A percentile compares a stretch with the other conserved stretches of the same genome.
Conservation (phyloP, 2,888 invertebrate genomes). For the Dusona sp. region DNA sequence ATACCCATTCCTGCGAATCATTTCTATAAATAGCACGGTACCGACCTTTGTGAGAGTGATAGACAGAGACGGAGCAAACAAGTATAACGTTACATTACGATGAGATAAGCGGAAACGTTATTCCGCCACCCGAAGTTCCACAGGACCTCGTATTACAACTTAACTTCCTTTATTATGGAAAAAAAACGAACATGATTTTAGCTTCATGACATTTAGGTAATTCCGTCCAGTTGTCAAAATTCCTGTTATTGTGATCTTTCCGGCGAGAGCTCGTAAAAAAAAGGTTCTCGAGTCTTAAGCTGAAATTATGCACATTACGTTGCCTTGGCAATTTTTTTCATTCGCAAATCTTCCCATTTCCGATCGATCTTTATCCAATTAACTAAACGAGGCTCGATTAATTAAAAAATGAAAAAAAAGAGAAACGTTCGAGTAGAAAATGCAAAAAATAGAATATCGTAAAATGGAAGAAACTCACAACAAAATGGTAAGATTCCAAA, state of each 20-base stretch:
- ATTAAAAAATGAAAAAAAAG: not conserved
- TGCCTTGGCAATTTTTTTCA: not conserved
- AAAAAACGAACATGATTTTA: not conserved
- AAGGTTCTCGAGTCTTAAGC: no score
- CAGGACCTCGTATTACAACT: not conserved
- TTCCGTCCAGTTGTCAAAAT: not conserved
- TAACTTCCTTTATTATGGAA: not conserved
- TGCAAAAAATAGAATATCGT: not conserved
- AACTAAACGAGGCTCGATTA: not conserved
- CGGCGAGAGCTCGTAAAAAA: no score
- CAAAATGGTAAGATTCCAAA: not conserved
- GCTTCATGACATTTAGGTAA: not conserved
- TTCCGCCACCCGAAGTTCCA: not conserved
- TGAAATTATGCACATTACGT: not conserved
- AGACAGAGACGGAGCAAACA: slow-evolving; percentile 7
- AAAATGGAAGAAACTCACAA: not conserved
- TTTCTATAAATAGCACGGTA: slow-evolving; percentile 63
- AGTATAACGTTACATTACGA: slow-evolving; percentile 15
- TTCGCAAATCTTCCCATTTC: not conserved
- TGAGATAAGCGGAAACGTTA: slow-evolving; percentile 35
- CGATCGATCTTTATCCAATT: not conserved
- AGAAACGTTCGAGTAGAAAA: not conserved
- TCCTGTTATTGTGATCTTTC: not conserved
- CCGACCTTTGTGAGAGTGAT: slow-evolving; percentile 53
- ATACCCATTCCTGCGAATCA: slow-evolving; percentile 56